Conservation (phyloP, 1,140 invertebrate genomes). For the Temnothorax curvispinosus region DNA sequence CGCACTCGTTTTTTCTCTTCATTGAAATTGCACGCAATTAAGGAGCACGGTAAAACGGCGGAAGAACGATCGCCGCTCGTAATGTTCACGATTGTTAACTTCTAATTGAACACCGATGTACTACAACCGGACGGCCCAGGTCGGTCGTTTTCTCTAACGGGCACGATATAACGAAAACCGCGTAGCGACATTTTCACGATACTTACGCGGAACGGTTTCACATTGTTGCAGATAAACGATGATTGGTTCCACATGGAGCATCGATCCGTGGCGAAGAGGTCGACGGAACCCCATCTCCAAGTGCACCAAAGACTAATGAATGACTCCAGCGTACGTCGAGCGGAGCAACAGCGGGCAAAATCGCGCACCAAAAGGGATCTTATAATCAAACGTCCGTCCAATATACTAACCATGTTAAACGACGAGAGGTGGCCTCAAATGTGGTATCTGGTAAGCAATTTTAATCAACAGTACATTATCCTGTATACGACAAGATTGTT, state of each 20-base stretch:
- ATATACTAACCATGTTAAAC: slow-evolving; percentile 87
- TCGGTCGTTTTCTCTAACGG: neutral
- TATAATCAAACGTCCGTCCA: slow-evolving; percentile 81
- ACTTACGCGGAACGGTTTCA: slow-evolving; percentile 61
- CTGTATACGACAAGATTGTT: neutral
- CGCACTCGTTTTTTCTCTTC: slow-evolving; percentile 10
- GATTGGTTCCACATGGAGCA: slow-evolving; percentile 94
- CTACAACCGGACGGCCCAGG: neutral
- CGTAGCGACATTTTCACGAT: neutral
- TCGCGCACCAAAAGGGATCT: slow-evolving; percentile 91
- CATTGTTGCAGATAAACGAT: slow-evolving; percentile 90
- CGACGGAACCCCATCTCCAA: slow-evolving; percentile 88
- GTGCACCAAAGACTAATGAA: slow-evolving; percentile 89
- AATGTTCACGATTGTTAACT: slow-evolving; percentile 47
- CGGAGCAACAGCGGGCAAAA: slow-evolving; percentile 90
- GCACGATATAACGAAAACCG: slow-evolving; percentile 19
- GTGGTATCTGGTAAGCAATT: slow-evolving; percentile 95
- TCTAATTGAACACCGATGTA: slow-evolving; percentile 28
- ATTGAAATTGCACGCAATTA: slow-evolving; percentile 36
- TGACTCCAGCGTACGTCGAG: slow-evolving; percentile 91
- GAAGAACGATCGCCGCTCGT: slow-evolving; percentile 9
- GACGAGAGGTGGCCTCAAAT: slow-evolving; percentile 95
- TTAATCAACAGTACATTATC: slow-evolving; percentile 31
- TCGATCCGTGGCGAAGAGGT: slow-evolving; percentile 90
- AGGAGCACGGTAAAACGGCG: slow-evolving; percentile 7